Evolutionary conservation across 2,888 invertebrate genomes (phyloP).

Genomic region (Folsomia manolachei): DNA sequence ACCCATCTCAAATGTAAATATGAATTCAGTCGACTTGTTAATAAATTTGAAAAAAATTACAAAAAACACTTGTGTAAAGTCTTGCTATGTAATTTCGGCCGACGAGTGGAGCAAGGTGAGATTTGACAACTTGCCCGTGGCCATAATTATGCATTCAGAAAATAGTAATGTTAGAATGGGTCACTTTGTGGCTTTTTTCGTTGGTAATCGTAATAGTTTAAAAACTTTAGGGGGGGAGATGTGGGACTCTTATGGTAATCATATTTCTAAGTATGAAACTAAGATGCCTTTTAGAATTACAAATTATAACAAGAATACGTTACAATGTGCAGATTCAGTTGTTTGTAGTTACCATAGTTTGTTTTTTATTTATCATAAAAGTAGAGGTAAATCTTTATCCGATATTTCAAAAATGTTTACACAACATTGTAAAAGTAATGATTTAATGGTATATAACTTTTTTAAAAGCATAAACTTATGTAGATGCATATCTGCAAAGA

Average conservation of each 20-base stretch:
- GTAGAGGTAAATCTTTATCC: no score
- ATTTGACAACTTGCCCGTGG: not conserved
- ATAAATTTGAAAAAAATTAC: not conserved
- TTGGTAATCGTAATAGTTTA: no score
- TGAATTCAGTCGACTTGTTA: not conserved
- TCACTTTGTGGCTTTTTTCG: not conserved
- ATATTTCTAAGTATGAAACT: not conserved
- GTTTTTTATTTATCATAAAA: not conserved
- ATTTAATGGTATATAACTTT: no score
- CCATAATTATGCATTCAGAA: not conserved
- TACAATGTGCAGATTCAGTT: not conserved
- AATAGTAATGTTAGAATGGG: not conserved
- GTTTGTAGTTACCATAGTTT: not conserved
- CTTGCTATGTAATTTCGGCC: not conserved
- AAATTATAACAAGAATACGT: not conserved
- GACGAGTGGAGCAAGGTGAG: not conserved
- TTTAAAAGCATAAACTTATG: no score
- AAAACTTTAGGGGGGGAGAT: not conserved
- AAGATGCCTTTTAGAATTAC: not conserved
- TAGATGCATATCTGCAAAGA: no score
- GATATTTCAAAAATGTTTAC: no score
- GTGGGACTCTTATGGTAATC: not conserved
- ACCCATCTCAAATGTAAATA: not conserved
- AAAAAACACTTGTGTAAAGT: not conserved
- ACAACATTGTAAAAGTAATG: no score